phyloP scores from a whole-genome alignment of 1,140 invertebrate species.

The Drosophila ercepeae region DNA sequence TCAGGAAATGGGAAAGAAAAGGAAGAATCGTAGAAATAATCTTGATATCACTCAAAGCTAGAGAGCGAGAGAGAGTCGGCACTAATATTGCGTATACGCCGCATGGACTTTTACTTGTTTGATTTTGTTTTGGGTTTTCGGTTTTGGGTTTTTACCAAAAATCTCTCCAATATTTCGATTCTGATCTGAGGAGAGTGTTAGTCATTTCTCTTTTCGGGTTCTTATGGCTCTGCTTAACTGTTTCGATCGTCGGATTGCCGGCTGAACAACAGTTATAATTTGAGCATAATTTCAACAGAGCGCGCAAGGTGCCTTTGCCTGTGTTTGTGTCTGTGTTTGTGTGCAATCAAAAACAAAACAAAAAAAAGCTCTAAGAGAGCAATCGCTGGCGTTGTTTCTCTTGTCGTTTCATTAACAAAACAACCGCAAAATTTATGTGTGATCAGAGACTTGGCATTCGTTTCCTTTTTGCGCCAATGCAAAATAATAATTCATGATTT shows the following conservation, averaged over 20 bases:
- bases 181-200: slow-evolving; percentile 30
- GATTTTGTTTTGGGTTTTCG: slow-evolving; percentile 16
- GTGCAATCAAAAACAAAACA: slow-evolving; percentile 29
- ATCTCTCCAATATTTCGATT: slow-evolving; percentile 2
- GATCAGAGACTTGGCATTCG: slow-evolving; percentile 63
- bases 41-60: background rate
- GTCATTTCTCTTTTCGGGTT: slow-evolving; percentile 44
- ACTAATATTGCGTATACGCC: slow-evolving; percentile 51
- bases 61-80: background rate
- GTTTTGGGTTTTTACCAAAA: slow-evolving; percentile 11
- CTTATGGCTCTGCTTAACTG: slow-evolving; percentile 60
- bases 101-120: slow-evolving; percentile 54
- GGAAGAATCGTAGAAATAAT: background rate
- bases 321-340: slow-evolving; percentile 15
- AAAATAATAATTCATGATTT: slow-evolving; percentile 60
- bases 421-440: slow-evolving; percentile 75
- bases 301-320: slow-evolving; percentile 38
- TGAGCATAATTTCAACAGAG: slow-evolving; percentile 63
- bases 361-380: slow-evolving; percentile 57
- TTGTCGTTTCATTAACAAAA: slow-evolving; percentile 76
- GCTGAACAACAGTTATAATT: slow-evolving; percentile 77
- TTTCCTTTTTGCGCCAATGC: slow-evolving; percentile 67
- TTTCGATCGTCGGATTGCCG: slow-evolving; percentile 72
- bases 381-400: slow-evolving; percentile 23
- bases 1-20: slow-evolving; percentile 8